A percentile compares a stretch with the other conserved stretches of the same genome.
Conservation (phyloP, 1,140 invertebrate species). For the Rhyzopertha dominica region DNA sequence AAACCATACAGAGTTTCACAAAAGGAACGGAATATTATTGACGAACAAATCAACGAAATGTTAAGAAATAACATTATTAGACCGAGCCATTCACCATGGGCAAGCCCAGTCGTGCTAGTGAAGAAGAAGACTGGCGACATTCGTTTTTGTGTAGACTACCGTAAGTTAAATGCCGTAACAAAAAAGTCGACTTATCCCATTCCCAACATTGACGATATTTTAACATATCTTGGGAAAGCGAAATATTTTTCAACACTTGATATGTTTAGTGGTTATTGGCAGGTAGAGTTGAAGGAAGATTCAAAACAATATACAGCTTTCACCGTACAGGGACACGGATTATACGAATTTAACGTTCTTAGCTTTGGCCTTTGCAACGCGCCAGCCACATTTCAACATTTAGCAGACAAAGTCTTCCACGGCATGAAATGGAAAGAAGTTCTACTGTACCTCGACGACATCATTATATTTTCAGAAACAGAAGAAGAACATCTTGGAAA, state of each 20-base stretch:
- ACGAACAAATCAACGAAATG: conserved; percentile 11
- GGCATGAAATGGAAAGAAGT: conserved; percentile 22
- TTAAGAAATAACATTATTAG: conserved; percentile 10
- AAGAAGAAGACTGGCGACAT: conserved; percentile 37
- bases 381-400: conserved; percentile 21
- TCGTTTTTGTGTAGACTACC: conserved; percentile 39
- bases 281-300: conserved; percentile 29
- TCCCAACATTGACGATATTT: conserved; percentile 46
- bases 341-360: conserved; percentile 26
- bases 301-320: conserved; percentile 46
- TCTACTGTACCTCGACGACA: conserved; percentile 19
- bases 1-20: conserved; percentile 27
- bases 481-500: conserved; percentile 3
- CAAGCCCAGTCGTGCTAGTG: conserved; percentile 36
- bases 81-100: conserved; percentile 27
- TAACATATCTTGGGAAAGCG: conserved; percentile 38
- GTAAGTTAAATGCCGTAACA: conserved; percentile 40
- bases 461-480: conserved; percentile 5
- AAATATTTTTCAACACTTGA: conserved; percentile 42
- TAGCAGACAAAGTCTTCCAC: conserved; percentile 16
- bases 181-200: conserved; percentile 47
- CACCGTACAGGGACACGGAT: conserved; percentile 20
- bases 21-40: conserved; percentile 23
- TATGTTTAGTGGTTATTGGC: conserved; percentile 49
- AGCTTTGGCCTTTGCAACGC: conserved; percentile 26